A percentile compares a stretch with the other conserved stretches of the same genome.
These are phyloP conservation scores for Patella caerulea DNA, from an alignment of 2,888 invertebrate species.

Conservation along the genomic window DNA sequence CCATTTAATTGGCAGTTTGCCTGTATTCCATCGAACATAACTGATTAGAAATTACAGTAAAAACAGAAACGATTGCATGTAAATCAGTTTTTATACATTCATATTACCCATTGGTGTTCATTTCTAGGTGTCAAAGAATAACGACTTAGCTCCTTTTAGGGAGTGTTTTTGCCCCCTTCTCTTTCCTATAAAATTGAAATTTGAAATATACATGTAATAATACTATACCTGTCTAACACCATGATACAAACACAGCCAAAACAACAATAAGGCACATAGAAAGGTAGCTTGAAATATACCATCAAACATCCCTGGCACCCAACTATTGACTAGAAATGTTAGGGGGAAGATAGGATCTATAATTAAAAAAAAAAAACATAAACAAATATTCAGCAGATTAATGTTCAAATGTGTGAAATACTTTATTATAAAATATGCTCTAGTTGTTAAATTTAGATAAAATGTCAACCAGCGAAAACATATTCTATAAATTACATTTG, in stretches of 20 bases:
- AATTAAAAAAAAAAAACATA: constrained; percentile 51
- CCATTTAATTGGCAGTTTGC: too few relatives aligned
- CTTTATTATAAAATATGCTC: background rate
- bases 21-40: too few relatives aligned
- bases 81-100: too few relatives aligned
- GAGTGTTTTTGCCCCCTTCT: too few relatives aligned
- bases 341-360: constrained; percentile 94
- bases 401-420: background rate
- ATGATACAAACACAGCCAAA: constrained; percentile 96
- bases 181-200: too few relatives aligned
- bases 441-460: background rate
- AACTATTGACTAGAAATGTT: constrained; percentile 88
- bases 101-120: too few relatives aligned
- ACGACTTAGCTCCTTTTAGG: too few relatives aligned
- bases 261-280: constrained; percentile 87
- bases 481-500: background rate
- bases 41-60: too few relatives aligned
- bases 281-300: constrained; percentile 92
- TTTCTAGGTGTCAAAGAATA: too few relatives aligned
- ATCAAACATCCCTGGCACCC: constrained; percentile 93
- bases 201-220: too few relatives aligned
- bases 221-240: constrained; percentile 86
- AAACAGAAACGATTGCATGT: too few relatives aligned
- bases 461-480: background rate
- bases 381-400: background rate